Conservation (phyloP, 2,888 invertebrate genomes). For the Sesia bembeciformis region DNA sequence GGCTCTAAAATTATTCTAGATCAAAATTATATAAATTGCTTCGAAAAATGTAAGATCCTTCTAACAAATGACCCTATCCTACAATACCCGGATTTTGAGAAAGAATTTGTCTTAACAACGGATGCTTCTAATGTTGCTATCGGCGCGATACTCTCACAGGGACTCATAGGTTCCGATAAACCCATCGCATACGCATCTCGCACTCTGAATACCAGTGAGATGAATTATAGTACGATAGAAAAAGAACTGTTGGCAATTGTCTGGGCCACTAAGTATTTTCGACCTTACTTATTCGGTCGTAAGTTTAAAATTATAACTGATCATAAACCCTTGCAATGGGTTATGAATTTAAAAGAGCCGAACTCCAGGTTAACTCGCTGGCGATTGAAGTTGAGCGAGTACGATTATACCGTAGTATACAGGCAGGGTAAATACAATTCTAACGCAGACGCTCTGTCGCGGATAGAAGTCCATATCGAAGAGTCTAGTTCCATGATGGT, state of each 20-base stretch:
- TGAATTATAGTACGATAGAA: conserved; percentile 7
- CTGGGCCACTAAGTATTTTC: conserved; percentile 12
- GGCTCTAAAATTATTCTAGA: conserved; percentile 4
- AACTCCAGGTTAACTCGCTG: conserved; percentile 22
- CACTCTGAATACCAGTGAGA: conserved; percentile 3
- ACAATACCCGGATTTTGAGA: conserved; percentile 15
- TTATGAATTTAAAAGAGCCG: conserved; percentile 19
- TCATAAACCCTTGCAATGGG: conserved; percentile 11
- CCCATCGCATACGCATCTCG: conserved; percentile 8
- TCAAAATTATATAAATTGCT: conserved; percentile 8
- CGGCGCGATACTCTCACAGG: conserved; percentile 18
- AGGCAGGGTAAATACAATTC: too few relatives aligned
- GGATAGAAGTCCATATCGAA: too few relatives aligned
- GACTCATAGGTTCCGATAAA: conserved; percentile 10
- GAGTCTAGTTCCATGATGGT: too few relatives aligned
- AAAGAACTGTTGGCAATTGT: conserved; percentile 10
- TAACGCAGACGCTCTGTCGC: too few relatives aligned
- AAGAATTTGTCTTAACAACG: conserved; percentile 14
- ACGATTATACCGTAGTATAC: conserved; percentile 10
- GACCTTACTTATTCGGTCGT: conserved; percentile 25
- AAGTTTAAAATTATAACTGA: conserved; percentile 15
- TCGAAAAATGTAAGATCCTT: conserved; percentile 7
- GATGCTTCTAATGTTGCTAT: conserved; percentile 13
- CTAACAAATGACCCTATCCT: conserved; percentile 4
- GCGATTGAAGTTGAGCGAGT: conserved; percentile 24